Evolutionary conservation across 2,888 invertebrate genomes (phyloP), one percentile per base, ranked within the genome.

Genomic region (Nomada goodeniana): DNA sequence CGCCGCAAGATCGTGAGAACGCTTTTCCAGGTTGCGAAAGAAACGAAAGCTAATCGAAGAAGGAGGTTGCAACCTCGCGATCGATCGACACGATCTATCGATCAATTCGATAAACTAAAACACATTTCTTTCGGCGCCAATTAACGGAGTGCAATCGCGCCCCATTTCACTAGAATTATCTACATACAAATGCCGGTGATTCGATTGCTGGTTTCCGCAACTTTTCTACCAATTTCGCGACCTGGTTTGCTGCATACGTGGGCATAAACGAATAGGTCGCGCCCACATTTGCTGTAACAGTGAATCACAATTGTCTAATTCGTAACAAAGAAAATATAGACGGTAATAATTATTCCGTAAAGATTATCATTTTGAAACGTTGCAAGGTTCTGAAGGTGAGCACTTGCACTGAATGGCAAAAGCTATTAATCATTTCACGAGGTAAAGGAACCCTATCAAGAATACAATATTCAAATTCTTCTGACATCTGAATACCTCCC

Each of bases 31-130:
- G 52, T 74, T 60, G 57, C 67, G 67, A 79, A 67, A 65, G 82
- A 23, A 82, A 83, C 36, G 80, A 83, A 70, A 83, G 72, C 64
- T 59, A 70, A 79, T 82, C 75, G 75, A 26, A 64, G 72, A 20
- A 63, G 69, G 63, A 60, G 68, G 71, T 68, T 63, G 76, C 63
- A 47, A 52, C 26, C 67, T 18, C 53, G 29, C 13, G 64, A 23
- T 36, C 18, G 81, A 81, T 83, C 65, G 69, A 67, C 77, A 44
- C 64, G 76, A 69, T 69, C 68, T 23, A n/a, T 77, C 52, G 52
- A 65, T 42, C 57, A n/a, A 47, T 18, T 53, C 59, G 36, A 36
- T 36, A 36, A 36, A 36, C 36, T 36, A 5, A 5, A 36, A 36
- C 36, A 36, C 36, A 59, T 11, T 68, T 65, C 50, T 63, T 68